Evolutionary conservation across 2,113 vertebrate species (phyloP).

Genomic region (Oryzias javanicus): DNA sequence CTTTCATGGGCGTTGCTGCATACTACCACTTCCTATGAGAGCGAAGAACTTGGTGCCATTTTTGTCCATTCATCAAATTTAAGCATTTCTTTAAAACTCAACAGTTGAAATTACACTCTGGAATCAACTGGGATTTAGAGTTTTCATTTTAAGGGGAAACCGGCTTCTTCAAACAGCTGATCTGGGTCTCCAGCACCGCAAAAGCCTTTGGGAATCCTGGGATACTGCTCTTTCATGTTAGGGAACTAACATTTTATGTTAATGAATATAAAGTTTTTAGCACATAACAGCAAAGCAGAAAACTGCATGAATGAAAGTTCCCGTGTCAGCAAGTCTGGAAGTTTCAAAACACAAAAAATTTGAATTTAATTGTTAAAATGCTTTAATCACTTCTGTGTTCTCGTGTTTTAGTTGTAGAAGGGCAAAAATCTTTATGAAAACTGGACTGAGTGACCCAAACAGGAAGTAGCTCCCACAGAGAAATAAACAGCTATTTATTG

Average conservation of each 20-base stretch:
- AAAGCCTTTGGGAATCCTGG: conserved; percentile 13
- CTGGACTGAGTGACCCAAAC: no score
- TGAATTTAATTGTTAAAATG: not conserved
- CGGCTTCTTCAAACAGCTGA: conserved; percentile 25
- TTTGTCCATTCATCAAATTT: not conserved
- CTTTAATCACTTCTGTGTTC: not conserved
- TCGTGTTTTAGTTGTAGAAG: not conserved
- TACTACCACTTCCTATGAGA: not conserved
- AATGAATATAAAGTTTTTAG: conserved; percentile 11
- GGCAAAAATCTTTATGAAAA: no score
- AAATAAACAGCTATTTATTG: no score
- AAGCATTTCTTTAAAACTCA: conserved; percentile 15
- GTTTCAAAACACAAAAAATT: no score
- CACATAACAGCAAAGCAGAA: not conserved
- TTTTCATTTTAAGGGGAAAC: conserved; percentile 7
- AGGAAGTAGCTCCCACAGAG: no score
- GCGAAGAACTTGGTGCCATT: no score
- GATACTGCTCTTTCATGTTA: conserved; percentile 6
- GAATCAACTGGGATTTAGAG: not conserved
- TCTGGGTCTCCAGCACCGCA: conserved; percentile 23
- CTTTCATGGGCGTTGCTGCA: not conserved
- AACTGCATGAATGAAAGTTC: not conserved
- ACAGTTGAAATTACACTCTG: conserved; percentile 28
- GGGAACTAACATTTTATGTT: conserved; percentile 14
- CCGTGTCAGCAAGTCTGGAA: no score